These are phyloP conservation scores for Elephas maximus DNA, from an alignment of 2,113 vertebrate species.

Conservation along the genomic window DNA sequence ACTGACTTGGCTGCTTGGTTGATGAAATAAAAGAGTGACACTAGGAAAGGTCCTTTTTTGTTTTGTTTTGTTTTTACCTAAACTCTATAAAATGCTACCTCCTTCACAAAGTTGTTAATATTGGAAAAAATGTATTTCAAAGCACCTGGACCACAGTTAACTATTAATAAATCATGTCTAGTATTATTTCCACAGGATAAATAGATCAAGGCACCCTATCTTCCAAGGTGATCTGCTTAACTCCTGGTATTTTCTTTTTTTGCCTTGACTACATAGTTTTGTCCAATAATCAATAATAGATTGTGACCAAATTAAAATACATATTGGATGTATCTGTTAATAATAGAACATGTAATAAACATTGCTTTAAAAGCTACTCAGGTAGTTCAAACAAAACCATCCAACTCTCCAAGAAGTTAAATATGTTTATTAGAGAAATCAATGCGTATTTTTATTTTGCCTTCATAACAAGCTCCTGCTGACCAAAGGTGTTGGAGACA, in stretches of 20 bases:
- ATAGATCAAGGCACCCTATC: neutral
- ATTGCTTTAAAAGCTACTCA: neutral
- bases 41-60: neutral
- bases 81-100: neutral
- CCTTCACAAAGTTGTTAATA: neutral
- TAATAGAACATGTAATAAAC: neutral
- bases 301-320: neutral
- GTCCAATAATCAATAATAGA: constrained; percentile 39
- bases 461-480: neutral
- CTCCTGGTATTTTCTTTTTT: constrained; percentile 31
- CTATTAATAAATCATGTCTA: neutral
- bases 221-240: neutral
- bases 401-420: neutral
- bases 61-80: neutral
- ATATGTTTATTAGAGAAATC: neutral
- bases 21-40: neutral
- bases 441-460: constrained; percentile 13
- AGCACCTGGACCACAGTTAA: neutral
- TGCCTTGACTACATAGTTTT: neutral
- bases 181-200: constrained; percentile 14
- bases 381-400: neutral
- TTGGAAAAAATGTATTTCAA: neutral
- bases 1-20: neutral
- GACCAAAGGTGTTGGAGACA: neutral
- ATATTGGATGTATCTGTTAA: neutral